Evolutionary conservation across 2,888 invertebrate species (phyloP).

Genomic region (Eilema depressum): DNA sequence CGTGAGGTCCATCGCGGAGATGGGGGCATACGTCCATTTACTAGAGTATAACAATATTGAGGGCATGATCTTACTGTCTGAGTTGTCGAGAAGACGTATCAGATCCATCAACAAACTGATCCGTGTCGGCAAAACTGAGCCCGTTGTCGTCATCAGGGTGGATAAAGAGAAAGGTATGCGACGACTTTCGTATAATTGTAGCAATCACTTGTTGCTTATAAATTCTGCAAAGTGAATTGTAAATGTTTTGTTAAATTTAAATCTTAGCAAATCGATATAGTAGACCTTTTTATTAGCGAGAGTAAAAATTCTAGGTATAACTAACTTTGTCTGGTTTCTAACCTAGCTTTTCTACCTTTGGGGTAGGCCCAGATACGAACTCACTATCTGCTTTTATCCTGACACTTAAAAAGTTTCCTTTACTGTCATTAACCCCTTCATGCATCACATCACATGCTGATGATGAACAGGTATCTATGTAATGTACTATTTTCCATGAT

Average conservation of each 20-base stretch:
- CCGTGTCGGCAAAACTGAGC: constrained; percentile 99
- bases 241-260: too few species aligned
- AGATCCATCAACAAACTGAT: constrained; percentile 99
- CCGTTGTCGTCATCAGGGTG: constrained; percentile 99
- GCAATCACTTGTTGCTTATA: neutral
- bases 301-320: too few species aligned
- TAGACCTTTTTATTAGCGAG: too few species aligned
- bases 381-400: too few species aligned
- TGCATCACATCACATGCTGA: too few species aligned
- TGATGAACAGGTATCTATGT: too few species aligned
- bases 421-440: too few species aligned
- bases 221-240: neutral
- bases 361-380: neutral
- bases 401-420: too few species aligned
- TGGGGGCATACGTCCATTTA: constrained; percentile 99
- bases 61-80: constrained; percentile 99
- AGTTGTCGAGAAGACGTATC: constrained; percentile 99
- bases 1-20: constrained; percentile 99
- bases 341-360: too few species aligned
- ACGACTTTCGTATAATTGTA: neutral
- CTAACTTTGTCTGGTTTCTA: too few species aligned
- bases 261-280: too few species aligned
- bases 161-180: constrained; percentile 98
- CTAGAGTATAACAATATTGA: constrained; percentile 99
- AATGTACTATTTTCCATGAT: neutral